Percentiles rank a stretch among this genome's conserved stretches.
Conservation (phyloP, 2,797 vertebrate species). For the Cossypha polioptera region DNA sequence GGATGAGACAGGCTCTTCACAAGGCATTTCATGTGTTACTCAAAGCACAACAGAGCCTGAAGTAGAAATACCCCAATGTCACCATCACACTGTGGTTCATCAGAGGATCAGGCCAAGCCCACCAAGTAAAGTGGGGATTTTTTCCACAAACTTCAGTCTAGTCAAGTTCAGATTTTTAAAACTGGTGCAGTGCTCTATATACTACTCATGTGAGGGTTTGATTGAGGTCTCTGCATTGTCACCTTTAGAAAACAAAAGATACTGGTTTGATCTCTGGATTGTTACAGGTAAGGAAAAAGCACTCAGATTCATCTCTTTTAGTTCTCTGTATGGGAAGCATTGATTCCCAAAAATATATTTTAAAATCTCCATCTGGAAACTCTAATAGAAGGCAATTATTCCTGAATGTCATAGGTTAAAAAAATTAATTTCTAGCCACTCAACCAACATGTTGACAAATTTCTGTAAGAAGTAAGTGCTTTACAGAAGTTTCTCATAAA, state of each 20-base stretch:
- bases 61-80: not conserved
- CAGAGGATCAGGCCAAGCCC: not conserved
- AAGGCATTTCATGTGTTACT: not conserved
- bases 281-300: not conserved
- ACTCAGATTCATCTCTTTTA: not conserved
- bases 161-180: not conserved
- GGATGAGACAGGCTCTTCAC: not conserved
- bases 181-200: not conserved
- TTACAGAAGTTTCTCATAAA: not conserved
- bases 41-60: not conserved
- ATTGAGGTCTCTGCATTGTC: not conserved
- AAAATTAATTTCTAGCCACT: not conserved
- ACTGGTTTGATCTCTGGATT: not conserved
- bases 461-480: not conserved
- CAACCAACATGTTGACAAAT: not conserved
- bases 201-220: accelerated
- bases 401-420: not conserved
- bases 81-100: not conserved
- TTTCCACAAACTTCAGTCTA: not conserved
- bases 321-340: not conserved
- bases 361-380: not conserved
- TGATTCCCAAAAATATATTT: not conserved
- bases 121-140: not conserved
- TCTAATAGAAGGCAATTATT: not conserved
- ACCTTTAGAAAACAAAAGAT: not conserved